phyloP scores from a whole-genome alignment of 2,797 vertebrate species.

The Paguma larvata region DNA sequence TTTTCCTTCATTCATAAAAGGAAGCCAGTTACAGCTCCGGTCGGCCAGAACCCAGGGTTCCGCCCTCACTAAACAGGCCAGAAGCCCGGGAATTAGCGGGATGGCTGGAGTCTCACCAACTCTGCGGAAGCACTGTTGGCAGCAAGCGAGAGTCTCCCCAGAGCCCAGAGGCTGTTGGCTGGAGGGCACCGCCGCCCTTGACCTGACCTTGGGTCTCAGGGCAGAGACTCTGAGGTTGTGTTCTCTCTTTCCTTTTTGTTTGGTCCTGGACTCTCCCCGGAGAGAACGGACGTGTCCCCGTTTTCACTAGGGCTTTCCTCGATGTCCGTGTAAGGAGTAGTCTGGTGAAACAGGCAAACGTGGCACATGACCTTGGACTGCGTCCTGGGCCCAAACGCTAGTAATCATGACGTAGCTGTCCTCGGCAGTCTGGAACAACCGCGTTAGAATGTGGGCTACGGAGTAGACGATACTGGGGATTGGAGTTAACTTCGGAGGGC shows the following conservation, averaged over 20 bases:
- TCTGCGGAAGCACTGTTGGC: rapidly evolving
- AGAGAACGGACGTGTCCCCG: background rate
- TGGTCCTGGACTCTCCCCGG: background rate
- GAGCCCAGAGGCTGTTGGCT: rapidly evolving
- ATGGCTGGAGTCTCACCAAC: rapidly evolving
- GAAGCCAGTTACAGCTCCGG: background rate
- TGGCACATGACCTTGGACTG: background rate
- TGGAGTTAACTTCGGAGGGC: background rate
- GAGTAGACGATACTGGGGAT: no score
- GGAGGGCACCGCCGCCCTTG: background rate
- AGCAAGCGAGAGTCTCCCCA: rapidly evolving
- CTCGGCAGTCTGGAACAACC: background rate
- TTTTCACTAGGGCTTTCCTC: background rate
- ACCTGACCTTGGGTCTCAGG: background rate
- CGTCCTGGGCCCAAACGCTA: background rate
- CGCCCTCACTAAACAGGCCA: background rate
- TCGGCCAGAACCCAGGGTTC: background rate
- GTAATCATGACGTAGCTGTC: background rate
- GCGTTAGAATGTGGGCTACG: background rate
- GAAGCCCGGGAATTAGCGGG: rapidly evolving
- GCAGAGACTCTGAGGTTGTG: background rate
- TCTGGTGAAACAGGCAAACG: background rate
- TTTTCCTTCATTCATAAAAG: background rate
- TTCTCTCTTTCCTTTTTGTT: background rate
- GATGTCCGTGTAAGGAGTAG: background rate